phyloP scores from a whole-genome alignment of 2,888 invertebrate species.

The Amphipyra tragopoginis region DNA sequence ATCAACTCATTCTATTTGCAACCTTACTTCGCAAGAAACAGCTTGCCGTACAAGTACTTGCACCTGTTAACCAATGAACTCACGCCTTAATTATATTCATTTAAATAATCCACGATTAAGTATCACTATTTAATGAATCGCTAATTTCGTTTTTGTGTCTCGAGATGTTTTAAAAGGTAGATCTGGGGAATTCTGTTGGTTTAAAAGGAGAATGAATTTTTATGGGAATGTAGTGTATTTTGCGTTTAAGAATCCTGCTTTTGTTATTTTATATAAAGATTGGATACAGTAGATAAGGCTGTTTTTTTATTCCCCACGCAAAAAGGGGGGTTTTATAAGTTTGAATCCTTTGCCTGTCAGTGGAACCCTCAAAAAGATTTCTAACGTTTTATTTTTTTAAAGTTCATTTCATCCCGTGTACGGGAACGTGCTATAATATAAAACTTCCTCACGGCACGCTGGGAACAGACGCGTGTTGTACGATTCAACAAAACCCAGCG shows the following conservation, averaged over 20 bases:
- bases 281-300: no score
- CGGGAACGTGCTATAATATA: no score
- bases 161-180: conserved; percentile 26
- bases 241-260: neutral
- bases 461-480: no score
- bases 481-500: no score
- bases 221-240: conserved; percentile 6
- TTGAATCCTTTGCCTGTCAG: no score
- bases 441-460: no score
- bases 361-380: no score
- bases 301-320: no score
- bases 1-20: conserved; percentile 3
- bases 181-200: conserved; percentile 2
- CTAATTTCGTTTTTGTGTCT: conserved; percentile 50
- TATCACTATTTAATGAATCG: conserved; percentile 52
- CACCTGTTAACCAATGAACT: conserved; percentile 43
- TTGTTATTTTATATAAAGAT: no score
- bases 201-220: conserved; percentile 14
- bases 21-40: conserved; percentile 17
- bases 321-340: no score
- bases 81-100: conserved; percentile 55
- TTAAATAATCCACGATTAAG: conserved; percentile 58
- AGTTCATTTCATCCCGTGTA: no score
- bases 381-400: no score
- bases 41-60: conserved; percentile 43